phyloP scores from a whole-genome alignment of 2,113 vertebrate genomes.

The Nanger granti region DNA sequence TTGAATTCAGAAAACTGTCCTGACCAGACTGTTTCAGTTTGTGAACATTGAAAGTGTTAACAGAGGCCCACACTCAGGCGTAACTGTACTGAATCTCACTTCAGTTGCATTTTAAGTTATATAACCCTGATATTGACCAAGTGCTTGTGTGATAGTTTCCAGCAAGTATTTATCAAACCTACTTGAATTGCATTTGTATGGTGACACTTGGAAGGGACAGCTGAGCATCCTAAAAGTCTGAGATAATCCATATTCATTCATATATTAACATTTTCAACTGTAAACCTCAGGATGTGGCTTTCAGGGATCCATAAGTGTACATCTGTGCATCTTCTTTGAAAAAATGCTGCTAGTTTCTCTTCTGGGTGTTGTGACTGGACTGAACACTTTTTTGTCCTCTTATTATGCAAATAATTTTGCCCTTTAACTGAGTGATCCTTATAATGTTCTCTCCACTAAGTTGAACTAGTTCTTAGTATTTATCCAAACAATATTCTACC shows the following conservation, averaged over 20 bases:
- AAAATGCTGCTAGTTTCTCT: not conserved
- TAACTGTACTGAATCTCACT: not conserved
- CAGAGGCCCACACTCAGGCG: not conserved
- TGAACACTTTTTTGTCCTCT: not conserved
- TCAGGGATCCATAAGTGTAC: not conserved
- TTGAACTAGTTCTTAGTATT: not conserved
- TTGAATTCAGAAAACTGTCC: not conserved
- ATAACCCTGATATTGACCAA: not conserved
- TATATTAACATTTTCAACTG: not conserved
- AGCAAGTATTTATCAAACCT: not conserved
- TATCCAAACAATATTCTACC: not conserved
- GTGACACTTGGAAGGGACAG: not conserved
- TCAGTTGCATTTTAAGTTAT: not conserved
- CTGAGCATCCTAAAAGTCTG: not conserved
- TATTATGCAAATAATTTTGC: not conserved
- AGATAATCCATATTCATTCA: not conserved
- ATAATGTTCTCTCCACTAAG: not conserved
- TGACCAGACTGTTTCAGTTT: not conserved
- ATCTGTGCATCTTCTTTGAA: not conserved
- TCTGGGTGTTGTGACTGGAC: not conserved
- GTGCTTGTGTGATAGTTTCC: not conserved
- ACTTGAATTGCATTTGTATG: not conserved
- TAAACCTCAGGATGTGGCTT: not conserved
- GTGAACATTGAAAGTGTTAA: not conserved
- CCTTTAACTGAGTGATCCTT: not conserved